Conservation (phyloP, 2,113 vertebrate species). For the Ceyx cyanopectus region DNA sequence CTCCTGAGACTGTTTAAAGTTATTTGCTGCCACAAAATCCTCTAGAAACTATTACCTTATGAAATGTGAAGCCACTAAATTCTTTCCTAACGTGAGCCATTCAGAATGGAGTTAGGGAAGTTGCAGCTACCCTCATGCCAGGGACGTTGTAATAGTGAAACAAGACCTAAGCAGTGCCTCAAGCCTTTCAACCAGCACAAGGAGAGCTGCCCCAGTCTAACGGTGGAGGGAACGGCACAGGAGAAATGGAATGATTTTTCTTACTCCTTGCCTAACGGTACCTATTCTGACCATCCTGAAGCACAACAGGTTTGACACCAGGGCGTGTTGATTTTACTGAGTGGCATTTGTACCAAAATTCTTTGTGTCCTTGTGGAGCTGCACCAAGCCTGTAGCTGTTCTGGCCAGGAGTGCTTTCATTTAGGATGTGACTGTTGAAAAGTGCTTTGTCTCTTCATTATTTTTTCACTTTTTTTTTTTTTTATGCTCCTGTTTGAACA, state of each 20-base stretch:
- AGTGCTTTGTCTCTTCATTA: neutral
- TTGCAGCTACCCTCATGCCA: slow-evolving; percentile 46
- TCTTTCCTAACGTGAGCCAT: slow-evolving; percentile 79
- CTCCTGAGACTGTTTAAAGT: slow-evolving; percentile 68
- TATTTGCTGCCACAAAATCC: slow-evolving; percentile 67
- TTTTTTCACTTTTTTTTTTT: slow-evolving; percentile 1
- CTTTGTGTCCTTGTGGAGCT: neutral
- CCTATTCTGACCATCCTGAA: neutral
- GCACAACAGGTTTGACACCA: neutral
- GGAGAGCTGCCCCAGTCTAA: neutral
- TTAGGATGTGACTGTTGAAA: neutral
- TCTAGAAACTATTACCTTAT: slow-evolving; percentile 73
- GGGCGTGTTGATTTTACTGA: neutral
- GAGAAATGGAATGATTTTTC: neutral
- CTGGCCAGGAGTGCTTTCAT: neutral
- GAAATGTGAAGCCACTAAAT: slow-evolving; percentile 76
- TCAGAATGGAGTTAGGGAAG: slow-evolving; percentile 69
- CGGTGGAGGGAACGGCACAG: neutral
- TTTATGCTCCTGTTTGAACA: neutral
- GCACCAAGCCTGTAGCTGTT: neutral
- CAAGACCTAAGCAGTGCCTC: slow-evolving; percentile 24
- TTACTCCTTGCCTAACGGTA: neutral
- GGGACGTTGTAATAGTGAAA: slow-evolving; percentile 66
- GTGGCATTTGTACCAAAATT: neutral
- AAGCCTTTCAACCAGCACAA: slow-evolving; percentile 4